Conservation (phyloP, 2,113 vertebrate species). For the Caracal caracal region DNA sequence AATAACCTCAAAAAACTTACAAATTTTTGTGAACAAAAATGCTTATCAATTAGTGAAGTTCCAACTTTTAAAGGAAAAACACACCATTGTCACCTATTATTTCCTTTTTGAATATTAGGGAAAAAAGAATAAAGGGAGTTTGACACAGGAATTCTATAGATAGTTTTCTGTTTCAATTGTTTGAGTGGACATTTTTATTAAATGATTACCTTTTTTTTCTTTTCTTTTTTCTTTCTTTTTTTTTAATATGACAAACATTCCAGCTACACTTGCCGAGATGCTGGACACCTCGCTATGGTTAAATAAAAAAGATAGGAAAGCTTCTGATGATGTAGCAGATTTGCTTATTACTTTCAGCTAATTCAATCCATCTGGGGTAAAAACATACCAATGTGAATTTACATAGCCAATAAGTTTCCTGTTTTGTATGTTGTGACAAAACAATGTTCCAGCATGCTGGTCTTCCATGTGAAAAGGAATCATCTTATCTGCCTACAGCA, state of each 20-base stretch:
- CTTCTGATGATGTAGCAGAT: background rate
- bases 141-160: background rate
- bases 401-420: conserved; percentile 47
- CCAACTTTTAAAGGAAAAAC: background rate
- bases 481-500: conserved; percentile 38
- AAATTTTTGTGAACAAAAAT: background rate
- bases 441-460: conserved; percentile 33
- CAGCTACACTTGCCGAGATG: background rate
- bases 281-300: background rate
- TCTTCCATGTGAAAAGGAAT: background rate
- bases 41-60: background rate
- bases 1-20: background rate
- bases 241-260: background rate
- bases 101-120: background rate
- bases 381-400: conserved; percentile 47
- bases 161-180: background rate
- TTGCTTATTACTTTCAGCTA: background rate
- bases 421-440: conserved; percentile 52
- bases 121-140: background rate
- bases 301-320: conserved; percentile 33
- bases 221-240: background rate
- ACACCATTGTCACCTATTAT: background rate
- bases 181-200: background rate
- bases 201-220: background rate
- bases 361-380: conserved; percentile 48